Evolutionary conservation across 2,113 vertebrate genomes (phyloP).

Genomic region (Vulpes ferrilata): DNA sequence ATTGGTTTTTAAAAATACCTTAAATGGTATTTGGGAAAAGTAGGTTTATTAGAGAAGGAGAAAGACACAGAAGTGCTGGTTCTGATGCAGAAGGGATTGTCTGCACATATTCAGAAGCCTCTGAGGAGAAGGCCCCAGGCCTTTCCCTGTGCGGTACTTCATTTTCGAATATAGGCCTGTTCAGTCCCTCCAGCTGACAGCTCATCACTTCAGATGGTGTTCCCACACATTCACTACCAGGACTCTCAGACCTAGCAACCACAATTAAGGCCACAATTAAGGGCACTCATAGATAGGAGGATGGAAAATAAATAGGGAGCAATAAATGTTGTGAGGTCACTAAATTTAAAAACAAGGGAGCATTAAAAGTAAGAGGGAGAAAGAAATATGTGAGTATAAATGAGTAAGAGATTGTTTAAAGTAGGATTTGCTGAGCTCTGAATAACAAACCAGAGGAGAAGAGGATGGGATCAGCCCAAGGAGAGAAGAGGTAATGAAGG

Average conservation of each 20-base stretch:
- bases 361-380: slow-evolving; percentile 46
- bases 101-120: background rate
- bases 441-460: background rate
- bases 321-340: background rate
- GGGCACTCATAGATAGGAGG: background rate
- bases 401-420: background rate
- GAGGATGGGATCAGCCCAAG: background rate
- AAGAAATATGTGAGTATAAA: background rate
- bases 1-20: background rate
- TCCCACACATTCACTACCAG: slow-evolving; percentile 33
- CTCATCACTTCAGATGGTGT: background rate
- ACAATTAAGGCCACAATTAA: slow-evolving; percentile 47
- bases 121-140: background rate
- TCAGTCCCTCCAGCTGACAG: background rate
- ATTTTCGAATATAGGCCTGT: slow-evolving; percentile 28
- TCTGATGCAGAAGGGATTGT: background rate
- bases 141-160: slow-evolving; percentile 21
- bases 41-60: background rate
- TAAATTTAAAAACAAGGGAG: background rate
- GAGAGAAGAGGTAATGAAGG: background rate
- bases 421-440: slow-evolving; percentile 27
- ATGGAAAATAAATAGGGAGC: background rate
- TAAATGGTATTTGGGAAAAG: background rate
- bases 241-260: background rate
- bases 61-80: background rate